A percentile compares a stretch with the other conserved stretches of the same genome.
Conservation (phyloP, 2,797 vertebrate species). For the Brotula barbata region DNA sequence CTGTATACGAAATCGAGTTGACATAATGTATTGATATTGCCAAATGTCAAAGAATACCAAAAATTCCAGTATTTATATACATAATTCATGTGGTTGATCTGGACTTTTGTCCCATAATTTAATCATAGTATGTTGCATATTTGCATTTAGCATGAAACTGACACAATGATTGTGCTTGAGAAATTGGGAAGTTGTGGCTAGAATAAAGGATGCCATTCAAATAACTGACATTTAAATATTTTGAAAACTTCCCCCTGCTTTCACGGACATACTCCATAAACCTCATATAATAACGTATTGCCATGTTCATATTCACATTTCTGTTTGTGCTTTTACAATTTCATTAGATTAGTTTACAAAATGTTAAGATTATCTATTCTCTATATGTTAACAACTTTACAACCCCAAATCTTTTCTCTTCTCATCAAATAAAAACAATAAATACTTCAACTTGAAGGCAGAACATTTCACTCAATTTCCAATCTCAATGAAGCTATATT, state of each 20-base stretch:
- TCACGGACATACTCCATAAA: conserved; percentile 40
- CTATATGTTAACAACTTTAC: conserved; percentile 58
- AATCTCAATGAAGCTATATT: conserved; percentile 23
- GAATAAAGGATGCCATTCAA: conserved; percentile 24
- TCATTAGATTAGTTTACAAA: conserved; percentile 56
- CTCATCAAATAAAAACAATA: conserved; percentile 62
- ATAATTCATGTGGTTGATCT: not conserved
- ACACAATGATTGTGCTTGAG: conserved; percentile 28
- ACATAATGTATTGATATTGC: not conserved
- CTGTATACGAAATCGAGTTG: not conserved
- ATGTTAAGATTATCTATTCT: conserved; percentile 56
- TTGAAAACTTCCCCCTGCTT: conserved; percentile 37
- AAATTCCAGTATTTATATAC: too few relatives aligned
- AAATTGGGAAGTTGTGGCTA: conserved; percentile 35
- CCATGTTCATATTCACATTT: conserved; percentile 69
- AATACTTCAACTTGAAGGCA: conserved; percentile 64
- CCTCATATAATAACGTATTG: conserved; percentile 62
- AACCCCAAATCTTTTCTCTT: conserved; percentile 50
- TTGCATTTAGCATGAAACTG: conserved; percentile 22
- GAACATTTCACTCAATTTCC: conserved; percentile 52
- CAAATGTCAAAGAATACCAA: too few relatives aligned
- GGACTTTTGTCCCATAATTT: not conserved
- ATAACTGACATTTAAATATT: conserved; percentile 53
- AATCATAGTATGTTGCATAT: not conserved
- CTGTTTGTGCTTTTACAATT: conserved; percentile 73